Conservation (phyloP, 2,888 invertebrate species). For the Eilema depressum region DNA sequence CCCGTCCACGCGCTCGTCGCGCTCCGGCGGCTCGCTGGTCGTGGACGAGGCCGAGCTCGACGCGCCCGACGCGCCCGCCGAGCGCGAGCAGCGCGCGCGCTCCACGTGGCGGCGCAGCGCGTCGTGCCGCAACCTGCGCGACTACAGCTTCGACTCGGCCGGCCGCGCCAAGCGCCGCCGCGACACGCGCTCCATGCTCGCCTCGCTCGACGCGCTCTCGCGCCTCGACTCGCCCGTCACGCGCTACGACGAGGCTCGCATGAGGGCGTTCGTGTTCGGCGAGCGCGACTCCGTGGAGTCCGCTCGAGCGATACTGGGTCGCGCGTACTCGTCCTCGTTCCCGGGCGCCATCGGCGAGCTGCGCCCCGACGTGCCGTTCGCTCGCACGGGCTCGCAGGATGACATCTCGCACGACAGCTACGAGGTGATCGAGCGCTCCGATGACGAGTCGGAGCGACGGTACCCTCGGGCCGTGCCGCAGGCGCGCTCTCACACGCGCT, state of each 20-base stretch:
- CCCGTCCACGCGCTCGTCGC: conserved; percentile 75
- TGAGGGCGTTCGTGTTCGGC: conserved; percentile 78
- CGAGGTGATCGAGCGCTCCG: conserved; percentile 93
- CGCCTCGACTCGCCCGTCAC: conserved; percentile 71
- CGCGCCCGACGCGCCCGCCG: conserved; percentile 20
- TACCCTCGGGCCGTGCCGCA: conserved; percentile 65
- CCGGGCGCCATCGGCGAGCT: conserved; percentile 92
- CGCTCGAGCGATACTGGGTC: conserved; percentile 89
- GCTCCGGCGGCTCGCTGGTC: conserved; percentile 72
- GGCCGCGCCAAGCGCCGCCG: conserved; percentile 89
- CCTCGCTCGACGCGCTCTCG: conserved; percentile 74
- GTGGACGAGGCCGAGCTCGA: conserved; percentile 57
- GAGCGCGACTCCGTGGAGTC: conserved; percentile 88
- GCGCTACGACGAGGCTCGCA: conserved; percentile 60
- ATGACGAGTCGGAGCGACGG: conserved; percentile 86
- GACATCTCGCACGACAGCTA: conserved; percentile 96
- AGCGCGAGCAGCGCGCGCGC: conserved; percentile 56
- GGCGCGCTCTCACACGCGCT: conserved; percentile 84
- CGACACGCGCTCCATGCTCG: conserved; percentile 65
- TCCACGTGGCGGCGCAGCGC: conserved; percentile 92
- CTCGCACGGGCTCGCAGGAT: conserved; percentile 92
- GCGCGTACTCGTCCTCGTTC: conserved; percentile 95
- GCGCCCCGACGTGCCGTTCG: conserved; percentile 89
- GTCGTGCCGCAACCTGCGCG: conserved; percentile 93
- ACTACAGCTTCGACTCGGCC: conserved; percentile 91